Base-by-base conservation (phyloP, 2,888 invertebrate species). In the Labia minor region DNA sequence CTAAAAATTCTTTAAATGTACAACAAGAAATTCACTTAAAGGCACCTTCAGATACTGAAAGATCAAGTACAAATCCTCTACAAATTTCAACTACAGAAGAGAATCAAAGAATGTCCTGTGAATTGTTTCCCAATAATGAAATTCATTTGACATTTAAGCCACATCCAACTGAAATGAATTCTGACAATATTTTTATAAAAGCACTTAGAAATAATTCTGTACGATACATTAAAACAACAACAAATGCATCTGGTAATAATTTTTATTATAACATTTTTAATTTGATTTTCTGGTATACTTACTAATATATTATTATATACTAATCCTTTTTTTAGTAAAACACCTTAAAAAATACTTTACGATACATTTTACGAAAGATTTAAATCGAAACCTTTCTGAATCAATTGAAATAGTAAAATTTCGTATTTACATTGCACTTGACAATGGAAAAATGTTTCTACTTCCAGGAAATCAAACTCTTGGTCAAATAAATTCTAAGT, bases 121-220 rank as follows among this genome's bases (percentile, higher is more conserved):
- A 64, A 71, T 72, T 21, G 2, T 37, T 67, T 14, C 66, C 69
- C 14, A 61, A 91, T 10, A 92, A 92, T 76, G 96, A 97, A 80
- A 93, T 97, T 70, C 97, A 97, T 77, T 81, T 97, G 68, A 93
- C 96, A 1, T 96, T 97, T 76, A 95, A 94, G 76, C 96, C 96
- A 0, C 95, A 95, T 80, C 96, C 96, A 0, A 92, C 91, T 0
- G 93, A 94, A 80, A 91, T 92, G 90, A 85, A 88, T 0, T 88
- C 88, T 0, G 92, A 92, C 74, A 90, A 89, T 75, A 88, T 89
- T 66, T 79, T 92, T 19, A 89, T 92, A 76, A 85, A 89, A 72
- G 90, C 92, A 0, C 79, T 93, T 1, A 87, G 91, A 73, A 92
- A 94, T 74, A 91, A 89, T 75, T 89, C 90, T 20, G 88, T 93